Conservation (phyloP, 2,797 vertebrate genomes). For the Anguilla pacifica region DNA sequence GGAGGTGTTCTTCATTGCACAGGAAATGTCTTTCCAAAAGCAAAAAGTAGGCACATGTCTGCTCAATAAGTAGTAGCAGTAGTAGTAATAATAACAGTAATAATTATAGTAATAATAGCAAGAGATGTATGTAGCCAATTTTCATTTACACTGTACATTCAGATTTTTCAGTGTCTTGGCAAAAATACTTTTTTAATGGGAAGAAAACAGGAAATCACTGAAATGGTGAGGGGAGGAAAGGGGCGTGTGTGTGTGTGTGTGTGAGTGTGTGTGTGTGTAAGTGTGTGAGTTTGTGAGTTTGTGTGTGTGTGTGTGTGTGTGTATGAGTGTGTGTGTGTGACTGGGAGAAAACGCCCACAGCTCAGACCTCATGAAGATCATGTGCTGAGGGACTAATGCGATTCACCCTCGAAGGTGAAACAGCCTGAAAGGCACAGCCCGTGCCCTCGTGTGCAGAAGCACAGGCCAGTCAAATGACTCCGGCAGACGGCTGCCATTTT, state of each 20-base stretch:
- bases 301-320: background rate
- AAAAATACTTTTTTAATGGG: background rate
- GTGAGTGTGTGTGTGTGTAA: background rate
- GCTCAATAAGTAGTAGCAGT: background rate
- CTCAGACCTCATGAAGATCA: conserved; percentile 57
- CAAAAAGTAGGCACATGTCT: background rate
- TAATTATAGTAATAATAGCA: background rate
- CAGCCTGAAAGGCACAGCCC: conserved; percentile 34
- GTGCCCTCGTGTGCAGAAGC: background rate
- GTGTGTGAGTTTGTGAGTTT: background rate
- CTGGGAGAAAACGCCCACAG: conserved; percentile 24
- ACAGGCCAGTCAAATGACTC: conserved; percentile 27
- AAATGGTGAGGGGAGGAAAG: background rate
- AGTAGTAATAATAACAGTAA: background rate
- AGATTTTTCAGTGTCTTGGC: background rate
- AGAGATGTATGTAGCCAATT: background rate
- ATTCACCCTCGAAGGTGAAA: conserved; percentile 41
- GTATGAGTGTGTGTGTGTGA: background rate
- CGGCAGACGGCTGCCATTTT: background rate
- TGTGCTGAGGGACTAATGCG: conserved; percentile 54
- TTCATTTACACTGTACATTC: background rate
- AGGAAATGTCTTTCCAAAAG: background rate
- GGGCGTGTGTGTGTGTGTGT: background rate
- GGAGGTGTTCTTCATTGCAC: background rate
- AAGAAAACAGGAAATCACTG: background rate